A percentile compares a stretch with the other conserved stretches of the same genome.
Evolutionary conservation across 2,113 vertebrate genomes (phyloP).

Genomic region (Cricetomys ansorgei): DNA sequence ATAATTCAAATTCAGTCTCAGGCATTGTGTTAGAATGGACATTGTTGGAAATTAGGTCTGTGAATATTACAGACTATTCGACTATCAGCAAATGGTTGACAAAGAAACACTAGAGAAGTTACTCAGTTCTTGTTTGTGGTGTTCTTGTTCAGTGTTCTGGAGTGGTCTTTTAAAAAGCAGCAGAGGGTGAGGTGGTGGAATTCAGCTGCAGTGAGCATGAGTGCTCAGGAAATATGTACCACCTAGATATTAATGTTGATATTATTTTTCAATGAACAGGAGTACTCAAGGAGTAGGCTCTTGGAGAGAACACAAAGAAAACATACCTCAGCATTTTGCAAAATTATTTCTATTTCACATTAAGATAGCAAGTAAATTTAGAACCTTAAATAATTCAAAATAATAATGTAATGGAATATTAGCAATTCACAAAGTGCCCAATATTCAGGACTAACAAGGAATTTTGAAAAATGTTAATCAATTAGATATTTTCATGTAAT

Average conservation of each 20-base stretch:
- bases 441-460: constrained; percentile 5
- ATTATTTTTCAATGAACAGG: neutral
- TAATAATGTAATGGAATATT: neutral
- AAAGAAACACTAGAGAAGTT: neutral
- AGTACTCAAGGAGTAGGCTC: fast-evolving
- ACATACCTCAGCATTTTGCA: neutral
- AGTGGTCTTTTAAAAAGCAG: neutral
- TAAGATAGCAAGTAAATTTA: neutral
- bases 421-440: neutral
- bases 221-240: neutral
- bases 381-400: neutral
- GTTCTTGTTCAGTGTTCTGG: neutral
- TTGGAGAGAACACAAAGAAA: neutral
- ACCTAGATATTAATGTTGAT: neutral
- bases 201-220: neutral
- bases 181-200: fast-evolving
- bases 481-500: neutral
- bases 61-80: fast-evolving
- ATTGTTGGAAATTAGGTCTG: neutral
- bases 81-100: neutral
- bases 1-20: neutral
- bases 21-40: fast-evolving
- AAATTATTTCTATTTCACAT: neutral
- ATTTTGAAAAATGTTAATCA: constrained; percentile 5
- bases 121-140: neutral